Conservation (phyloP, 2,113 vertebrate genomes). For the Desmodus rotundus region DNA sequence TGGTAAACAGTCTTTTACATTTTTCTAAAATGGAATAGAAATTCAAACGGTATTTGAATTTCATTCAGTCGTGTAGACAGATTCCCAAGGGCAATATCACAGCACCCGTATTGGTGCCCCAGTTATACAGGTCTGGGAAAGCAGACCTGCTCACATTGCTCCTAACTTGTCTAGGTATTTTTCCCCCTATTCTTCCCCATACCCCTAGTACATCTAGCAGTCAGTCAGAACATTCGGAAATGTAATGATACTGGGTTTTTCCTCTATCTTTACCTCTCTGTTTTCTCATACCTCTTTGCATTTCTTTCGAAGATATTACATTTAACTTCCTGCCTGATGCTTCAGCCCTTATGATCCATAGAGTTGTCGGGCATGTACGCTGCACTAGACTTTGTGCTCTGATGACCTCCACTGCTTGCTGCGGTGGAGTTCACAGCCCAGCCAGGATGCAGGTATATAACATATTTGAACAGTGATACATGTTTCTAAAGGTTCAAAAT, state of each 20-base stretch:
- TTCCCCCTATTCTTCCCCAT: neutral
- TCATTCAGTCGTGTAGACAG: neutral
- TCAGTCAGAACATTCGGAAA: neutral
- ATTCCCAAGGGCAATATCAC: neutral
- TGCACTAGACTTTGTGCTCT: neutral
- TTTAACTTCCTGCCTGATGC: neutral
- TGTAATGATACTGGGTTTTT: neutral
- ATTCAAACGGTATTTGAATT: neutral
- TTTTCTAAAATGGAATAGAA: neutral
- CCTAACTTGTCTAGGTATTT: neutral
- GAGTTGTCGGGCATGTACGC: neutral
- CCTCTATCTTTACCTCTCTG: neutral
- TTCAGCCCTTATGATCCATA: neutral
- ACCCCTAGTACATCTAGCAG: neutral
- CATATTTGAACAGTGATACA: neutral
- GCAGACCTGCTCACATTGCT: neutral
- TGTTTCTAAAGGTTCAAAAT: neutral
- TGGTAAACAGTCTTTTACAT: neutral
- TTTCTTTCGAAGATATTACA: neutral
- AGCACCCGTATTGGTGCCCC: neutral
- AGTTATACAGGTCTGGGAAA: neutral
- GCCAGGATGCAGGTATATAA: neutral
- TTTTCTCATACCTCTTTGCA: neutral
- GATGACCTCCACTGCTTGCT: neutral
- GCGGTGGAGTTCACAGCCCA: neutral